Conservation (phyloP, 1,140 invertebrate genomes). For the Harpegnathos saltator region DNA sequence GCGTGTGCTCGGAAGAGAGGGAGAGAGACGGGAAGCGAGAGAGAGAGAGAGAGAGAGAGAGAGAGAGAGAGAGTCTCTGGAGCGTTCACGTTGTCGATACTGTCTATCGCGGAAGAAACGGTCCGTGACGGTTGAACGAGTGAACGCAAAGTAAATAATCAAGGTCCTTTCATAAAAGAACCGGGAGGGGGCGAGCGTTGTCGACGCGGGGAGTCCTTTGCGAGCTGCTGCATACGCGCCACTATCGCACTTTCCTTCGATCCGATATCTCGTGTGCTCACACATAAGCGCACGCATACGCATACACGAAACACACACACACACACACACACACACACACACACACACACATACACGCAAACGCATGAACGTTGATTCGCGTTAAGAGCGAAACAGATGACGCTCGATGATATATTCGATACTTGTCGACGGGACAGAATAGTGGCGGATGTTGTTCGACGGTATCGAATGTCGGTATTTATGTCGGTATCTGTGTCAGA, state of each 20-base stretch:
- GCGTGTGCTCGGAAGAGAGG: no score
- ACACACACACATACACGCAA: no score
- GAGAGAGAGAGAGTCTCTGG: no score
- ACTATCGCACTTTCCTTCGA: no score
- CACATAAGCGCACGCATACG: no score
- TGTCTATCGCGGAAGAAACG: neutral
- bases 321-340: no score
- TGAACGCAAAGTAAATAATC: constrained; percentile 6
- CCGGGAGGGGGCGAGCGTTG: neutral
- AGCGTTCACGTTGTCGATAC: neutral
- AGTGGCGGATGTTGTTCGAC: neutral
- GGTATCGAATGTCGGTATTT: neutral
- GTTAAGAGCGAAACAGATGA: neutral
- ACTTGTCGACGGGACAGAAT: neutral
- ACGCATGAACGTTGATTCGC: neutral
- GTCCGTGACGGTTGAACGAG: neutral
- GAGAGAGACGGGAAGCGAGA: no score
- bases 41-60: no score
- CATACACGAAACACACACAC: no score
- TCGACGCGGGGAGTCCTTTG: neutral
- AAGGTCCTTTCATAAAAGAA: neutral
- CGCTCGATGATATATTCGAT: neutral
- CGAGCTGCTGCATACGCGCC: no score
- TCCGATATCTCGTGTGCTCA: no score
- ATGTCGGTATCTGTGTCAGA: neutral